Evolutionary conservation across 2,113 vertebrate species (phyloP).

Genomic region (Hyperopisus bebe): DNA sequence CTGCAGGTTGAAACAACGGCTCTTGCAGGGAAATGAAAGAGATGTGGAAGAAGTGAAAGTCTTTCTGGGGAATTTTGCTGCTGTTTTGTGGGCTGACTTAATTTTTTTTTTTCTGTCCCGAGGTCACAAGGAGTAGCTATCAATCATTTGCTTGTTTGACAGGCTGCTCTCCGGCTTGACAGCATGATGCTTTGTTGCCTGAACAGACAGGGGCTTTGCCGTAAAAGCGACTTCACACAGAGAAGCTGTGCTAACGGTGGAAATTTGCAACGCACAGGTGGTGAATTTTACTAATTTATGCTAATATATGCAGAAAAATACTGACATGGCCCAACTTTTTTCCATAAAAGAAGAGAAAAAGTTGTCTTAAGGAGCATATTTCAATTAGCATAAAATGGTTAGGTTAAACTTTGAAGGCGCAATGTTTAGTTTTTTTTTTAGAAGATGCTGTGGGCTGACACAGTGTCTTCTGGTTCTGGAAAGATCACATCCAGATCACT

Average conservation of each 20-base stretch:
- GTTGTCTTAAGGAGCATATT: background rate
- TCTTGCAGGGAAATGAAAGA: background rate
- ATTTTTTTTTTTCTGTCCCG: background rate
- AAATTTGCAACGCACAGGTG: background rate
- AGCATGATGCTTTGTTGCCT: background rate
- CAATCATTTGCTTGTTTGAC: constrained; percentile 1
- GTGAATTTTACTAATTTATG: background rate
- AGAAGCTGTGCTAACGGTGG: background rate
- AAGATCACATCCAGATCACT: background rate
- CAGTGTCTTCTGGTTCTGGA: background rate
- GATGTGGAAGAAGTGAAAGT: constrained; percentile 9
- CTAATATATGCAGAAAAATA: background rate
- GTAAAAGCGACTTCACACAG: background rate
- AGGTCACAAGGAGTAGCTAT: background rate
- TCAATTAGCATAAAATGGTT: background rate
- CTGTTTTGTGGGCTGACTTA: background rate
- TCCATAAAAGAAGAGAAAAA: background rate
- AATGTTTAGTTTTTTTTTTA: background rate
- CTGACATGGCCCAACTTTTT: background rate
- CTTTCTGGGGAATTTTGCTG: background rate
- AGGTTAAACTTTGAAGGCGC: background rate
- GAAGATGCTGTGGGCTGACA: background rate
- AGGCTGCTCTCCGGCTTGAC: background rate
- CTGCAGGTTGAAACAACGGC: background rate
- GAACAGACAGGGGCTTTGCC: background rate